A percentile compares a stretch with the other conserved stretches of the same genome.
Evolutionary conservation across 2,797 vertebrate species (phyloP).

Genomic region (Phaenicophaeus curvirostris): DNA sequence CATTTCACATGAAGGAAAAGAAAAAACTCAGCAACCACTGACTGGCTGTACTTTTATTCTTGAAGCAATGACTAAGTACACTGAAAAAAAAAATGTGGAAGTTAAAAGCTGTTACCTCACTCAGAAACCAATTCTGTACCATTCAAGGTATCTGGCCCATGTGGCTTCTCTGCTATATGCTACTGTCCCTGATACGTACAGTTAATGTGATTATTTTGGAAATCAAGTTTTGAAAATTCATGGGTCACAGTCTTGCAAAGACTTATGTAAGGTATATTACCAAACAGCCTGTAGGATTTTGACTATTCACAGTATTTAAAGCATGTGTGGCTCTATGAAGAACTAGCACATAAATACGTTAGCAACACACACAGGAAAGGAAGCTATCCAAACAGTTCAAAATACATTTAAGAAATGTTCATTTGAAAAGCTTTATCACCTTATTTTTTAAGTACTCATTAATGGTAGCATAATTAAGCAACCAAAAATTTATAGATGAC

Average conservation of each 20-base stretch:
- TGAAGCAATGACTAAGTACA: neutral
- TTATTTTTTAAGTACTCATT: neutral
- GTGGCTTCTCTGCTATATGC: neutral
- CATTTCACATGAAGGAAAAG: neutral
- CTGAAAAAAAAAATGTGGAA: neutral
- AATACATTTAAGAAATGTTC: neutral
- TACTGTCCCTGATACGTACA: neutral
- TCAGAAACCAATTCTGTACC: neutral
- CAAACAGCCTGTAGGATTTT: neutral
- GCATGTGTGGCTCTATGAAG: neutral
- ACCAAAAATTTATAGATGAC: neutral
- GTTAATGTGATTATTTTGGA: neutral
- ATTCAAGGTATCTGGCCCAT: neutral
- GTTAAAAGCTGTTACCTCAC: neutral
- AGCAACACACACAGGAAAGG: neutral
- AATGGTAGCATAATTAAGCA: neutral
- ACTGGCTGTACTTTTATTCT: neutral
- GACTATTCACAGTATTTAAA: neutral
- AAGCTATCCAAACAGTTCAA: neutral
- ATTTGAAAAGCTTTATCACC: neutral
- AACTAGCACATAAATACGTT: neutral
- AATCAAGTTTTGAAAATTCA: neutral
- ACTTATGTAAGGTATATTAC: neutral
- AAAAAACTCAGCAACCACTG: neutral
- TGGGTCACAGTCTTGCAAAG: neutral